Conservation (phyloP, 2,888 invertebrate genomes). For the Bellardia bayeri region DNA sequence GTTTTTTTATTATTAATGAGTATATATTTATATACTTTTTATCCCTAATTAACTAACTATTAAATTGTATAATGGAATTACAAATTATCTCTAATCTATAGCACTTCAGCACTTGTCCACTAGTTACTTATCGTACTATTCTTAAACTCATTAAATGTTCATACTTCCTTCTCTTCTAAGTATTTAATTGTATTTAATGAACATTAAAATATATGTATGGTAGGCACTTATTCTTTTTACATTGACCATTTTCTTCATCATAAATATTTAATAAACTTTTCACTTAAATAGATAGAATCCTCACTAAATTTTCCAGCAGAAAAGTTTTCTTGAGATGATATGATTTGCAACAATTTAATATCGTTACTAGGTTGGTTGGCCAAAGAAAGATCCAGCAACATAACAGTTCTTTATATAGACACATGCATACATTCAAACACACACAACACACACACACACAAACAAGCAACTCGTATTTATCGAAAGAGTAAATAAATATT, state of each 20-base stretch:
- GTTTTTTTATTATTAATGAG: too few relatives aligned
- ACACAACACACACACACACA: too few relatives aligned
- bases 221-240: background rate
- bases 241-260: background rate
- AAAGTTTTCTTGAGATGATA: background rate
- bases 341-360: background rate
- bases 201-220: background rate
- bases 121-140: too few relatives aligned
- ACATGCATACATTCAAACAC: too few relatives aligned
- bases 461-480: background rate
- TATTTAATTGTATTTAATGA: constrained; percentile 24
- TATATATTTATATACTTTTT: too few relatives aligned
- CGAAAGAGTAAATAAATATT: background rate
- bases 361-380: background rate
- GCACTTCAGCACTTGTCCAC: too few relatives aligned
- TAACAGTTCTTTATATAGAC: background rate
- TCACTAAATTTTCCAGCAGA: constrained; percentile 10
- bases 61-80: background rate
- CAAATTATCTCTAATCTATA: too few relatives aligned
- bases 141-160: background rate
- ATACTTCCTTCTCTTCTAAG: background rate
- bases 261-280: constrained; percentile 30
- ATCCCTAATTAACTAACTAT: too few relatives aligned
- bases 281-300: background rate
- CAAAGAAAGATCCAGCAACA: constrained; percentile 13